Evolutionary conservation across 2,113 vertebrate genomes (phyloP).

Genomic region (Callocephalon fimbriatum): DNA sequence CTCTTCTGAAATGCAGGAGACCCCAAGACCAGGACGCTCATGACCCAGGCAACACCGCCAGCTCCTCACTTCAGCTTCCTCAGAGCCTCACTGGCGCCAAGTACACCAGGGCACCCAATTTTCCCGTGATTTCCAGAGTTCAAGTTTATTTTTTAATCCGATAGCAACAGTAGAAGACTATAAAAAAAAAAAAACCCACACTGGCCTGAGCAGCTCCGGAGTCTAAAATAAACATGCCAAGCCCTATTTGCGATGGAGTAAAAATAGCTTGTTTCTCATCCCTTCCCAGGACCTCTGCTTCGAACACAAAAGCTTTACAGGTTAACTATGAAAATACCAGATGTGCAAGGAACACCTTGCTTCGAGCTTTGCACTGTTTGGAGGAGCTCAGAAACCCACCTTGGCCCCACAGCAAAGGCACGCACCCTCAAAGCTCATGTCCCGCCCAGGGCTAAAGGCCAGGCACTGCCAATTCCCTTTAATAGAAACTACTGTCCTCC

Average conservation of each 20-base stretch:
- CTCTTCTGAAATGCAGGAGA: not conserved
- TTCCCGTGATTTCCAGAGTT: constrained; percentile 37
- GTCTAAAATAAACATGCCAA: constrained; percentile 69
- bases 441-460: not conserved
- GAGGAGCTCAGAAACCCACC: not conserved
- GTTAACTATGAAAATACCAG: constrained; percentile 57
- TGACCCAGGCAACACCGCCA: accelerated
- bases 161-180: constrained; percentile 56
- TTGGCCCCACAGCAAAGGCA: accelerated
- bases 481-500: constrained; percentile 25
- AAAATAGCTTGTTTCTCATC: constrained; percentile 75
- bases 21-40: accelerated
- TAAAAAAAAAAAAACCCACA: constrained; percentile 9
- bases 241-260: constrained; percentile 68
- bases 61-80: not conserved
- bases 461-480: not conserved
- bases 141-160: constrained; percentile 28
- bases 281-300: constrained; percentile 67
- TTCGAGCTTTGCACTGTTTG: not conserved
- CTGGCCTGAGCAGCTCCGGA: not conserved
- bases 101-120: not conserved
- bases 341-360: not conserved
- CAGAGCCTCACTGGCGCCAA: not conserved
- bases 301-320: not conserved
- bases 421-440: not conserved